phyloP scores from a whole-genome alignment of 1,140 invertebrate genomes.

The Drosophila bocqueti region DNA sequence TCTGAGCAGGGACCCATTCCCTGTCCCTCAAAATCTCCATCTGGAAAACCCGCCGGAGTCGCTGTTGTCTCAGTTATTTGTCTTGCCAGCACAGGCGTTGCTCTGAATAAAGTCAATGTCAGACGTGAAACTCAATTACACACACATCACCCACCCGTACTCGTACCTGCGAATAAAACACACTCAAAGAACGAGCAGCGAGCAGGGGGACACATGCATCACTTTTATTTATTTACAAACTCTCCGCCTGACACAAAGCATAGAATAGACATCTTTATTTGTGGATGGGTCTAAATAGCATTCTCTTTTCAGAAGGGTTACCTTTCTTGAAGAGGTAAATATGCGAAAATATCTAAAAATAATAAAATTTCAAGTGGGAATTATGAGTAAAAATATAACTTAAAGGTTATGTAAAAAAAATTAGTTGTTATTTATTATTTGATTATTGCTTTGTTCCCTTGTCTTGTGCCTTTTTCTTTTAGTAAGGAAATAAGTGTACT shows the following conservation, averaged over 20 bases:
- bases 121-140: constrained; percentile 76
- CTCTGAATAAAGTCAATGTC: constrained; percentile 75
- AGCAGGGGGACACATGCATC: constrained; percentile 44
- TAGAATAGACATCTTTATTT: constrained; percentile 26
- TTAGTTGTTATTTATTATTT: no score
- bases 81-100: constrained; percentile 51
- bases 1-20: constrained; percentile 17
- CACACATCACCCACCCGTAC: constrained; percentile 30
- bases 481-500: not conserved
- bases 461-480: rapidly evolving
- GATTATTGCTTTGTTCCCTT: no score
- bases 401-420: not conserved
- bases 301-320: constrained; percentile 1
- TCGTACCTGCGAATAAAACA: constrained; percentile 56
- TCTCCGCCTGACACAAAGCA: constrained; percentile 24
- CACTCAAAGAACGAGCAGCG: constrained; percentile 27
- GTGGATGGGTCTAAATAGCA: constrained; percentile 1
- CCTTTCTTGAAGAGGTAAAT: not conserved
- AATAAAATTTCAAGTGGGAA: not conserved
- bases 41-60: constrained; percentile 9
- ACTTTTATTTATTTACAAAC: constrained; percentile 73
- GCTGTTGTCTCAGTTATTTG: constrained; percentile 50
- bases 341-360: not conserved
- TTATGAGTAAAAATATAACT: not conserved
- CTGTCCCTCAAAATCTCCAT: constrained; percentile 13